These are phyloP conservation scores for Caenorhabditis sp. DNA, from an alignment of 2,888 invertebrate genomes.

Conservation along the genomic window DNA sequence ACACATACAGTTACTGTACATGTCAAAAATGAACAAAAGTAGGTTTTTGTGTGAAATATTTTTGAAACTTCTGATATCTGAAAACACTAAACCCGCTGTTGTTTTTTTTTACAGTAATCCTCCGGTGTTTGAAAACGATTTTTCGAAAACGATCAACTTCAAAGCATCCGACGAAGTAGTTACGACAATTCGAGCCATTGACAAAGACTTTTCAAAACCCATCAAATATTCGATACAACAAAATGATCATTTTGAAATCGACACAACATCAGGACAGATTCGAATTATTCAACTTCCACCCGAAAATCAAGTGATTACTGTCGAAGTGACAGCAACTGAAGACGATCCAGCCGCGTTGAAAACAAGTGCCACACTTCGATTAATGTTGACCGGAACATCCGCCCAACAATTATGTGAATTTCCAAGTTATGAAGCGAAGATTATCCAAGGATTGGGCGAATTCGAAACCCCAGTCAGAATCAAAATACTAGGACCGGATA, in stretches of 20 bases:
- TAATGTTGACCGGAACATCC: neutral
- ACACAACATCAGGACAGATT: constrained; percentile 31
- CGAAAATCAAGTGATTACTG: constrained; percentile 2
- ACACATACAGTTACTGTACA: constrained; percentile 41
- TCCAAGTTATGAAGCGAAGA: constrained; percentile 25
- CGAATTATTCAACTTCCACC: constrained; percentile 14
- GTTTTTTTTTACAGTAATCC: constrained; percentile 47
- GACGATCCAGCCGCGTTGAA: neutral
- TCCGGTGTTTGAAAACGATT: constrained; percentile 41
- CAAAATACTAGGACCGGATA: constrained; percentile 8
- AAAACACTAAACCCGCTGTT: no score
- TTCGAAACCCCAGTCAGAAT: constrained; percentile 27
- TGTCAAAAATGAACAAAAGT: constrained; percentile 49
- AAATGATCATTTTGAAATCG: constrained; percentile 31
- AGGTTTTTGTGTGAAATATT: constrained; percentile 4
- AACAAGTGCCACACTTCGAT: constrained; percentile 5
- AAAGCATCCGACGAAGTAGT: constrained; percentile 20
- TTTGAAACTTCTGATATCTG: neutral
- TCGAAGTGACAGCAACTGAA: constrained; percentile 30
- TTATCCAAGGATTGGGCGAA: constrained; percentile 22
- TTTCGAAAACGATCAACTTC: constrained; percentile 5
- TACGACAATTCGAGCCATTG: constrained; percentile 24
- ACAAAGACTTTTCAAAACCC: constrained; percentile 13
- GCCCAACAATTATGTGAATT: constrained; percentile 24
- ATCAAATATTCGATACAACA: constrained; percentile 23